Base-by-base conservation (phyloP, 2,888 invertebrate species). In the Urechis unicinctus region DNA sequence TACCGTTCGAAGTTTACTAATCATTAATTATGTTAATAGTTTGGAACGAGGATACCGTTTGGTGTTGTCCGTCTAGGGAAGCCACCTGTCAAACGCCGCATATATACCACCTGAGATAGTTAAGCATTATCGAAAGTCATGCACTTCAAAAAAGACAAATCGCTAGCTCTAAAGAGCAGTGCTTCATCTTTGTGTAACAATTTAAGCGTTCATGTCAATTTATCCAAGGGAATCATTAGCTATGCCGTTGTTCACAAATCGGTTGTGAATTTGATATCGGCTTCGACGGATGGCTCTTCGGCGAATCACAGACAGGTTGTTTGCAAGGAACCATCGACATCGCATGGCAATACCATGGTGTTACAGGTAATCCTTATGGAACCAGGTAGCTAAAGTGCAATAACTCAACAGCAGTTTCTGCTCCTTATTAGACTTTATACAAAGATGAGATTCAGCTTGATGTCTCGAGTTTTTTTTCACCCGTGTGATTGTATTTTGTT, bases 211-310 rank as follows among this genome's bases (percentile, higher is more conserved):
- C 59, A 67, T 21, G 64, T 70, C 9, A 66, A 69, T 54, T 52
- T 63, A 29, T 70, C 73, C 5, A 71, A 69, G 50, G 65, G 66
- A 22, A 63, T 67, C 5, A 59, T 73, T 31, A 69, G 64, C 55
- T 75, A 74, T 64, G 74, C 73, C 4, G 69, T 71, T 3, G 68
- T 73, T 29, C 73, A 75, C 57, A 73, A 73, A 60, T 68, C 69
- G 36, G 65, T 71, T 24, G 71, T 74, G 28, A 74, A 74, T 57
- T 61, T 75, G 41, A 63, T 74, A 26, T 68, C 67, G 17, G 64
- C 72, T 0, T 62, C 68, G 0, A 64, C 67, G 13, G 74, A 75
- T 53, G 74, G 74, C 1, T 61, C 68, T 5, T 64, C 66, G 30
- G 69, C 71, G 25, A 70, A 68, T 6, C 69, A 70, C 52, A 63